Evolutionary conservation across 2,113 vertebrate genomes (phyloP).

Genomic region (Polyodon spathula): DNA sequence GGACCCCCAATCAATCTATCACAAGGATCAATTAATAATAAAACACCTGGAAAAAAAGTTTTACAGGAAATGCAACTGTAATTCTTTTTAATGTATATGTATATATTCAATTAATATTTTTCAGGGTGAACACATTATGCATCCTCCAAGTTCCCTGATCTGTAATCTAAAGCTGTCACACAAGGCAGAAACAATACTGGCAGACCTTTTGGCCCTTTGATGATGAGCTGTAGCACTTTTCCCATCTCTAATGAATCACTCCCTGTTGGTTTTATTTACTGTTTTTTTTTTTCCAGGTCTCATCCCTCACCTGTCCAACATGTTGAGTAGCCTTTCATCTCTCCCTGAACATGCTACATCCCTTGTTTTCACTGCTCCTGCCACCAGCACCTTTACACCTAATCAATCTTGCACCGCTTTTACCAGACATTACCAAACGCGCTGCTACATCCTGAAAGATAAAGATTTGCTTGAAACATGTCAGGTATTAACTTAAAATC

Average conservation of each 20-base stretch:
- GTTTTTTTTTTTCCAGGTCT: slow-evolving; percentile 50
- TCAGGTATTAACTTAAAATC: slow-evolving; percentile 47
- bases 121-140: slow-evolving; percentile 48
- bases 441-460: slow-evolving; percentile 29
- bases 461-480: slow-evolving; percentile 47
- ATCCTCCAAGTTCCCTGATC: slow-evolving; percentile 48
- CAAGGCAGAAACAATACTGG: slow-evolving; percentile 21
- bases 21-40: no score
- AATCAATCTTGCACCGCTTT: slow-evolving; percentile 73
- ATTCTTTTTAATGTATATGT: slow-evolving; percentile 33
- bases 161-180: slow-evolving; percentile 51
- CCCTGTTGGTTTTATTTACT: slow-evolving; percentile 60
- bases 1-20: no score
- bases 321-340: slow-evolving; percentile 66
- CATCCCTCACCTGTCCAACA: slow-evolving; percentile 71
- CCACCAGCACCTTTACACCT: slow-evolving; percentile 62
- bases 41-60: no score
- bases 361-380: slow-evolving; percentile 52
- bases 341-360: slow-evolving; percentile 56
- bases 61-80: no score
- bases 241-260: slow-evolving; percentile 39
- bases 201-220: slow-evolving; percentile 34
- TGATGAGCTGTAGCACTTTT: slow-evolving; percentile 11
- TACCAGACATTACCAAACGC: slow-evolving; percentile 52
- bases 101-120: slow-evolving; percentile 57